Base-by-base conservation (phyloP, 2,888 invertebrate species). In the Drosophila mimetica region DNA sequence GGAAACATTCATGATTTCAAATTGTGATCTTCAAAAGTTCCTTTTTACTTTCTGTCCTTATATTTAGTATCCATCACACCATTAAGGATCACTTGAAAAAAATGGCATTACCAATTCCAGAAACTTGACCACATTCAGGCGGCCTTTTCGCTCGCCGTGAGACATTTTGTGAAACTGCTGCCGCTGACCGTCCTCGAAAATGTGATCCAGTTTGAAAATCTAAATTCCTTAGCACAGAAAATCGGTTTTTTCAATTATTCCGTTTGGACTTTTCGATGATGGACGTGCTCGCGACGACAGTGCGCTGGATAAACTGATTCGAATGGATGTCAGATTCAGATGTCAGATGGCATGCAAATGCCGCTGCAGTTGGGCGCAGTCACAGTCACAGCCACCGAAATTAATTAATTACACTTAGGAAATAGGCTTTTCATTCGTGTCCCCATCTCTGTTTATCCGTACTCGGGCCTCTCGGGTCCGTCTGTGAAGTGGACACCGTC, bases 111-210 rank as follows among this genome's bases (percentile, higher is more conserved):
- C 92, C 89, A 92, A 80, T 85, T 92, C 92, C 54, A 92, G 76
- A 82, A 92, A 92, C 79, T 92, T 92, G 14, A 92, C 86, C 51
- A 92, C 90, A 75, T 89, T 91, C n/a, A 91, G 78, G 54, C 89
- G 90, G 48, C 89, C 89, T 72, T 90, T 89, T 6, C 86, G 88
- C 61, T 90, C 91, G 65, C 88, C 88, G 82, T 91, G 90, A 42
- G 91, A 89, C 91, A 91, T 91, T 79, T 73, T 79, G 11, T 60
- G 67, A 1, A 22, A 57, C 30, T 52, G 57, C 37, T 36, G 14
- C 28, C 52, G 66, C 44, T 63, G 41, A 42, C 55, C 30, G 34
- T 57, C 65, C 36, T 57, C 55, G 16, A 57, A 63, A 34, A 65
- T 58, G 54, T 46, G 50, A 50, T 50, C 42, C 54, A 71, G 37